Evolutionary conservation across 2,113 vertebrate species (phyloP), one percentile per base, ranked within the genome.

Genomic region (Micromys minutus): DNA sequence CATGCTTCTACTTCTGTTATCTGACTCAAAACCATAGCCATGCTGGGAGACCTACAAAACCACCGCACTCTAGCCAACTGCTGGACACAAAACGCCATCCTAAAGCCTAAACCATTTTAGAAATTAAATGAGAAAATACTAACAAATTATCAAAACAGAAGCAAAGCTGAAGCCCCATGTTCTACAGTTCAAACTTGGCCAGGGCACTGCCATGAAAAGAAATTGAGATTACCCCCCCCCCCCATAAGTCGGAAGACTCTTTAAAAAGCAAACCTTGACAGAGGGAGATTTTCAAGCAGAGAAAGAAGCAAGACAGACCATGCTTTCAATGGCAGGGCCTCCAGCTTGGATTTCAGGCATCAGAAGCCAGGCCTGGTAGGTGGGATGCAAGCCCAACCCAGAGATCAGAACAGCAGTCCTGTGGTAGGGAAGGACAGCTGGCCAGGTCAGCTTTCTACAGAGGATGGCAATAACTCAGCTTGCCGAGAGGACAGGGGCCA

Each of bases 101-200:
- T 22, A 71, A 15, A 88, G 7, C 16, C n/a, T 29, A 34, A 63
- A 45, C 36, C 6, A 31, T 47, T 89, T 75, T 59, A 92, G 71
- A 65, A 96, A 88, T 71, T 63, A 89, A 85, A 36, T 74, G 75
- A 47, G 19, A 89, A 95, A 89, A 84, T 59, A n/a, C 13, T 52
- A 79, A 90, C 4, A 55, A 83, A 88, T 63, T 83, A 24, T 36
- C 42, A 89, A 87, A 93, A 42, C 21, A n/a, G 36, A 86, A 83
- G 77, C 69, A 47, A 79, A 89, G 57, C 12, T 24, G 9, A 95
- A 74, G 59, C 7, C 31, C 45, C 17, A 7, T 1, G 34, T 72
- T 19, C 5, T n/a, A 26, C 8, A 22, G 12, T 52, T 59, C 74
- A 42, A 63, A 57, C 65, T 86, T 90, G 39, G 26, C 19, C 57